Evolutionary conservation across 2,797 vertebrate species (phyloP), one percentile per base, ranked within the genome.

Genomic region (Lagorchestes hirsutus): DNA sequence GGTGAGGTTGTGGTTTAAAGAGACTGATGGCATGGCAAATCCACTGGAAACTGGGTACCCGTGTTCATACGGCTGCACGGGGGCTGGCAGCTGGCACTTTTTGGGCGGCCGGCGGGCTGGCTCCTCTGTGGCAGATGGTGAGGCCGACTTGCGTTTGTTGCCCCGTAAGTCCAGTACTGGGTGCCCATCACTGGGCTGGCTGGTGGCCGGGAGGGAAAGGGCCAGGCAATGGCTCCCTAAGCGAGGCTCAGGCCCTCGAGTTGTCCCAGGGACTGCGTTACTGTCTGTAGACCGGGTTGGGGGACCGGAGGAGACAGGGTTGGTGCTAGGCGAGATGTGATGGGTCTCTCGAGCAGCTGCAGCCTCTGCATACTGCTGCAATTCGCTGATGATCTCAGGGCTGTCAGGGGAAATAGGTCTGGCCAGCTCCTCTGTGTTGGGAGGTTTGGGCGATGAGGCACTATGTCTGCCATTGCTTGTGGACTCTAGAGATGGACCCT

Each of bases 1-100:
- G 98, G 99, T 99, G 98, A 99, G 98, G 98, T 99, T 99, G 98
- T 99, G 99, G 98, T 99, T 99, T 99, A 99, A 98, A 97, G 99
- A 99, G 98, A 99, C 98, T 29, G 99, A 98, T 55, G 99, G 99
- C 97, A 99, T 99, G 97, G 99, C 98, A 98, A 99, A 99, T 95
- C 99, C 99, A 91, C 99, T 97, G 97, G 99, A 98, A 97, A 99
- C 98, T 8, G 99, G 98, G 98, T 99, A 99, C 98, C 99, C 99
- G 97, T 99, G 98, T 99, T 99, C 94, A 96, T 99, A 98, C 12
- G 98, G 99, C 74, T 99, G 96, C 96, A 99, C 94, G 0, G 99
- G 98, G 0, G 98, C 97, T 13, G 98, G 98, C 97, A 98, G 96
- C 95, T 98, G 99, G 92, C 99, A 99, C 97, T 99, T 99, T 97